A percentile compares a stretch with the other conserved stretches of the same genome.
Conservation (phyloP, 2,113 vertebrate species). For the Gallinago undulata region DNA sequence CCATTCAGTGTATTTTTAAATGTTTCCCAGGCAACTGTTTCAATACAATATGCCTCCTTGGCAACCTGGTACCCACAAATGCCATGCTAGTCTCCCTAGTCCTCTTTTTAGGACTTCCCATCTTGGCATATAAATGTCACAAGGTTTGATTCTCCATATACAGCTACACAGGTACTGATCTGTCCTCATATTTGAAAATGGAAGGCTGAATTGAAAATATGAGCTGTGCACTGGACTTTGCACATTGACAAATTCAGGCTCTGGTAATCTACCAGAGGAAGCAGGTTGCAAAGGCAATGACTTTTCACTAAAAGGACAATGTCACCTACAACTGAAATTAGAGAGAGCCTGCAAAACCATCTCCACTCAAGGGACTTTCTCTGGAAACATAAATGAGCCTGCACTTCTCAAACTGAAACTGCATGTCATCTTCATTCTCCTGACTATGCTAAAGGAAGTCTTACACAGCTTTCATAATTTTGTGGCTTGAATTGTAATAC, state of each 20-base stretch:
- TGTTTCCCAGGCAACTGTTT: constrained; percentile 72
- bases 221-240: neutral
- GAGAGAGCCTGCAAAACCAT: neutral
- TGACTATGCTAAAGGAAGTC: neutral
- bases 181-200: neutral
- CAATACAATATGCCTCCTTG: constrained; percentile 69
- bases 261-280: neutral
- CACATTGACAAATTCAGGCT: neutral
- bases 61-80: constrained; percentile 51
- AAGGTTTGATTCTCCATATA: neutral
- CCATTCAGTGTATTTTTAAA: constrained; percentile 53
- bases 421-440: neutral
- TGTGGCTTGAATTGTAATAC: neutral
- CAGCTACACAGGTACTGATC: neutral
- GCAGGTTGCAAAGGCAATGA: neutral
- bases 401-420: neutral
- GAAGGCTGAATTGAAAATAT: neutral
- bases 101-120: constrained; percentile 31
- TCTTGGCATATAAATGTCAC: constrained; percentile 5
- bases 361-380: neutral
- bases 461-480: neutral
- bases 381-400: constrained; percentile 6
- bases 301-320: neutral
- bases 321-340: neutral
- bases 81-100: constrained; percentile 29